Base-by-base conservation (phyloP, 2,888 invertebrate genomes). In the Trachelus stipa region DNA sequence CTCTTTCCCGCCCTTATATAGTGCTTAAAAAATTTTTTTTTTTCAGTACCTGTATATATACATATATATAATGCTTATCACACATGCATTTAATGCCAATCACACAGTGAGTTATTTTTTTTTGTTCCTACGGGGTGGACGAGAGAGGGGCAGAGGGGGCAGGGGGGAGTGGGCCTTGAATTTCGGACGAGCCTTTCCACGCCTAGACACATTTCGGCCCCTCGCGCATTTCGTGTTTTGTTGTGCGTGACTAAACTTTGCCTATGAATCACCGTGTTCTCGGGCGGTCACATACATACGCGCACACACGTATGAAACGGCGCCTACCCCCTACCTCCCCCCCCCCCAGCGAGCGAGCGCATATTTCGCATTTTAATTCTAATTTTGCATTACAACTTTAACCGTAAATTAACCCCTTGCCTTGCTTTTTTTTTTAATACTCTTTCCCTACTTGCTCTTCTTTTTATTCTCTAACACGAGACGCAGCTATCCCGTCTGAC, bases 331-430 rank as follows among this genome's bases (percentile, higher is more conserved):
- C n/a, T 33, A 1, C 12, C 35, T 23, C 4, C 35, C 35, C 23
- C 4, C 35, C 73, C 34, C 15, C 34, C 4, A 4, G 4, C 40
- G 40, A 40, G 69, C 34, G 34, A 73, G 34, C 73, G 75, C 78
- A 73, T 78, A 78, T 78, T 78, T 78, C 73, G 78, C 78, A 76
- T 78, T 78, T 78, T 78, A 78, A 78, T 78, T 78, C 78, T 75
- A 78, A 78, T 78, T 78, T 78, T 73, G 75, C 40, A 69, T 75
- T 76, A 15, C 78, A 78, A 78, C 75, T 78, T 78, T 76, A 69
- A 74, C 56, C 78, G 75, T 77, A 77, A 77, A 77, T 77, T 77
- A 77, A 77, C 77, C 77, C 77, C 74, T 77, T 69, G 40, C 15
- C 15, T 15, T 40, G 40, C 4, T 15, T 40, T 40, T 40, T 40